Evolutionary conservation across 2,113 vertebrate species (phyloP), one percentile per base, ranked within the genome.

Genomic region (Chionis minor): DNA sequence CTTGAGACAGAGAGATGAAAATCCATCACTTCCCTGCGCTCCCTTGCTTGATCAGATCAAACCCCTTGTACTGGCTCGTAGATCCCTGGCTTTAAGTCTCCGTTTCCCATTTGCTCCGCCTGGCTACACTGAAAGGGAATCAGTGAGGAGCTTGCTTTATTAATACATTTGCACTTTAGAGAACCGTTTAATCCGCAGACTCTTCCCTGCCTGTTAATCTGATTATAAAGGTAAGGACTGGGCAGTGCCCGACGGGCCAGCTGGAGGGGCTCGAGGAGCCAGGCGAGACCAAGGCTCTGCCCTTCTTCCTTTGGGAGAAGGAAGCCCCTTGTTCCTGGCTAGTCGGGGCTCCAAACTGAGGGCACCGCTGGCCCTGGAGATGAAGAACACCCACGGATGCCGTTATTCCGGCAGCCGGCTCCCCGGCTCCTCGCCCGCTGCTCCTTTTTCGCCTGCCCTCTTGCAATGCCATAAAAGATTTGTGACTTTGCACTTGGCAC

Each of bases 161-260:
- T 92, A 94, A 80, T 88, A 86, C 86, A 61, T 88, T 88, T 95
- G 92, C 83, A 82, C 83, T 83, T 55, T 74, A 61, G 71, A 84
- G 78, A 83, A 54, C 82, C 3, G 6, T 63, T 84, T 81, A 86
- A 95, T 86, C 82, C 87, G 85, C 73, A 71, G 61, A 91, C 80
- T 78, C 89, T 42, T 91, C 86, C 81, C 91, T 90, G 87, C 27
- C 82, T n/a, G 21, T 33, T 93, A 93, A 95, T 90, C 94, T 87
- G 82, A 63, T 78, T 77, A 71, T 27, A 73, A 81, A 81, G 65
- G 56, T 44, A 74, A 61, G 71, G 72, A 45, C 28, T 8, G 74
- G 77, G 67, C 8, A 49, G 58, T 69, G 62, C 61, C 65, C 78
- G 54, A 33, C 1, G 8, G 56, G 54, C 47, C 75, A 77, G 75